Conservation (phyloP, 2,113 vertebrate species). For the Marcusenius ussheri region DNA sequence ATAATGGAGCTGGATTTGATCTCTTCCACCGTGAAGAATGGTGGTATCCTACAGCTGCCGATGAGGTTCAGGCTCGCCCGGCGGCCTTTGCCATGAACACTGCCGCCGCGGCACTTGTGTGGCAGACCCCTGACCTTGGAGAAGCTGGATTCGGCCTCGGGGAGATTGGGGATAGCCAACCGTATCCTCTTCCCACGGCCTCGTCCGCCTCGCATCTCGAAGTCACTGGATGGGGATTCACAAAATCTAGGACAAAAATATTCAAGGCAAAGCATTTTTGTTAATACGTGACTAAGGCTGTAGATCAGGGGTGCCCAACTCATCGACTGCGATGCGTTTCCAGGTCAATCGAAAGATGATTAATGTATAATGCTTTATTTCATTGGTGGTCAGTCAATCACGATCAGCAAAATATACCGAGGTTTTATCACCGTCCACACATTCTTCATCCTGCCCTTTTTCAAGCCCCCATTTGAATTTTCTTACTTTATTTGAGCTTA, state of each 20-base stretch:
- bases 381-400: neutral
- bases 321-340: neutral
- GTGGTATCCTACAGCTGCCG: conserved; percentile 76
- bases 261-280: neutral
- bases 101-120: conserved; percentile 82
- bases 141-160: conserved; percentile 66
- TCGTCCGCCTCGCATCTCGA: conserved; percentile 84
- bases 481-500: neutral
- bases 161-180: conserved; percentile 64
- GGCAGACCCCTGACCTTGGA: conserved; percentile 80
- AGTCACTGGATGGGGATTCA: conserved; percentile 89
- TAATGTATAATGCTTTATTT: neutral
- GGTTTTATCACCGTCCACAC: neutral
- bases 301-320: neutral
- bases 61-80: conserved; percentile 82
- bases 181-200: conserved; percentile 87
- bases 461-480: neutral
- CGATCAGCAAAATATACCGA: neutral
- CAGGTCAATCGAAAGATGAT: neutral
- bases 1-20: conserved; percentile 76
- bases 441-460: neutral
- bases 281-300: neutral
- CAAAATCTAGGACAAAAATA: conserved; percentile 73
- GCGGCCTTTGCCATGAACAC: conserved; percentile 82
- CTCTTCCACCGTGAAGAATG: conserved; percentile 84